phyloP scores from a whole-genome alignment of 2,888 invertebrate species.

The Geotrupes spiniger region DNA sequence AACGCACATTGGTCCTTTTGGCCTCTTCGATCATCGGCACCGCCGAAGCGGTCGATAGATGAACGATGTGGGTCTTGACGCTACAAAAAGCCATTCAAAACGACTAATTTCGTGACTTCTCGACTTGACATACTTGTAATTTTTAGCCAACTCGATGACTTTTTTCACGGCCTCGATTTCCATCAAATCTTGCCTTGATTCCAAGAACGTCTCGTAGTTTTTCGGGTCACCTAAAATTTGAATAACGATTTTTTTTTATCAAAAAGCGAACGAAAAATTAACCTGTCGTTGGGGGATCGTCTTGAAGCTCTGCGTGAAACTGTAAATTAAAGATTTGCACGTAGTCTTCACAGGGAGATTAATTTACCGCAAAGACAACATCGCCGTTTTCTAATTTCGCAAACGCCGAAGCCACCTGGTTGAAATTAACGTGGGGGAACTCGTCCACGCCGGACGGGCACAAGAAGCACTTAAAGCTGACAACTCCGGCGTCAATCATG shows the following conservation, averaged over 20 bases:
- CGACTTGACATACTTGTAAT: slow-evolving; percentile 61
- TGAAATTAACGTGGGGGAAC: slow-evolving; percentile 60
- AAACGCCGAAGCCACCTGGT: slow-evolving; percentile 59
- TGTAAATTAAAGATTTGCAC: no score
- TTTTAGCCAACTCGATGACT: slow-evolving; percentile 57
- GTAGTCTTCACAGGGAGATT: no score
- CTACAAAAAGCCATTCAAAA: no score
- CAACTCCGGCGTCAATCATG: slow-evolving; percentile 63
- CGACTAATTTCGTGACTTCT: no score
- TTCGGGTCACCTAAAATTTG: slow-evolving; percentile 54
- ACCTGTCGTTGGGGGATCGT: slow-evolving; percentile 33
- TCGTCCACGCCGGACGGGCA: slow-evolving; percentile 68
- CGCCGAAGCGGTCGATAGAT: slow-evolving; percentile 63
- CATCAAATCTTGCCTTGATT: slow-evolving; percentile 64
- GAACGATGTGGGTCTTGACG: slow-evolving; percentile 66
- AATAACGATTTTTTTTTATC: no score
- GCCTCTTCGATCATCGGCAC: slow-evolving; percentile 58
- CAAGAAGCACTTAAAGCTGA: slow-evolving; percentile 73
- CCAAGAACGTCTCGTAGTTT: slow-evolving; percentile 62
- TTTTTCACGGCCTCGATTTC: slow-evolving; percentile 64
- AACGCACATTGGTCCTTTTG: slow-evolving; percentile 54
- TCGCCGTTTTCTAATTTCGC: slow-evolving; percentile 58
- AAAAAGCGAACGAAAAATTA: no score
- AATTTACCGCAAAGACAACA: slow-evolving; percentile 62
- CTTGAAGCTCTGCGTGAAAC: slow-evolving; percentile 72